Conservation (phyloP, 1,140 invertebrate genomes). For the Eupristina koningsbergeri region DNA sequence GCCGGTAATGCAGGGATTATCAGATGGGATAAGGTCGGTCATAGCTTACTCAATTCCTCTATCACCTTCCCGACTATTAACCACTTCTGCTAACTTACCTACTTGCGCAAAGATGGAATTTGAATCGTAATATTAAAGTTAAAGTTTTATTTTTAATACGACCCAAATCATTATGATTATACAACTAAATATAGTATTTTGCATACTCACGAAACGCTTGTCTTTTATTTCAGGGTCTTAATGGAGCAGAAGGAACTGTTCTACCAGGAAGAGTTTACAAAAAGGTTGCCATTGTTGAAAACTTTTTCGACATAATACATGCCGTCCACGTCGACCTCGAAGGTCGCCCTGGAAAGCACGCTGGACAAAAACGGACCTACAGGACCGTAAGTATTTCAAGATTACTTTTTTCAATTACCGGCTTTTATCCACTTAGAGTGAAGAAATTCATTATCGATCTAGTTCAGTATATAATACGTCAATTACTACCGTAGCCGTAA, state of each 20-base stretch:
- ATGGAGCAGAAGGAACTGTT: constrained; percentile 71
- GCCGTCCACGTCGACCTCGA: constrained; percentile 93
- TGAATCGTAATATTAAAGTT: too few relatives aligned
- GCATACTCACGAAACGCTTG: constrained; percentile 45
- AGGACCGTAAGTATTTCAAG: constrained; percentile 84
- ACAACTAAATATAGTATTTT: too few relatives aligned
- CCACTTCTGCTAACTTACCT: background rate
- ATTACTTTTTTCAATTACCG: background rate
- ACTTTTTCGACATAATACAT: constrained; percentile 98
- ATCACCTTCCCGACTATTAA: background rate
- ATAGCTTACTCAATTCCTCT: background rate
- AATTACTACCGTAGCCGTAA: too few relatives aligned
- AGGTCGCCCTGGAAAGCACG: constrained; percentile 91
- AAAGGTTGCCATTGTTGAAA: constrained; percentile 95
- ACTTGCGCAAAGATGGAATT: constrained; percentile 11
- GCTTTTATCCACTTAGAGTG: too few relatives aligned
- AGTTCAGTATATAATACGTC: too few relatives aligned
- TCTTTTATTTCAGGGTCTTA: constrained; percentile 65
- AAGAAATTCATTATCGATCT: too few relatives aligned
- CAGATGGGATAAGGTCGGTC: constrained; percentile 37
- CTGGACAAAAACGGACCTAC: constrained; percentile 96
- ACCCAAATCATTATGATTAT: too few relatives aligned
- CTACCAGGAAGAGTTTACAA: constrained; percentile 82
- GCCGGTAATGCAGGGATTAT: constrained; percentile 2
- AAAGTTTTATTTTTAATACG: too few relatives aligned